Base-by-base conservation (phyloP, 2,113 vertebrate species). In the Callipepla californica region DNA sequence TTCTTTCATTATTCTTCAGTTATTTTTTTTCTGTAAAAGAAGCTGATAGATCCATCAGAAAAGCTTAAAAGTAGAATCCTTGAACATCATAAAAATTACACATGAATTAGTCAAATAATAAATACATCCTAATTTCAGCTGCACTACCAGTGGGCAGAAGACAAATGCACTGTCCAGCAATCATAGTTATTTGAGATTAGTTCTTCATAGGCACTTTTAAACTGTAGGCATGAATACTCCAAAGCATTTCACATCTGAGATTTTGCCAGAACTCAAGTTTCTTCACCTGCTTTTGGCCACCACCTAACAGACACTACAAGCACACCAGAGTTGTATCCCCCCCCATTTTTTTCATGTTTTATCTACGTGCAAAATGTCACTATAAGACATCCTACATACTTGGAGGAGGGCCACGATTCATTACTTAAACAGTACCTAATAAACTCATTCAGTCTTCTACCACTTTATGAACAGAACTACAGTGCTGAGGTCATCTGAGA, bases 271-370 rank as follows among this genome's bases (percentile, higher is more conserved):
- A 53, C 51, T 53, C 26, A 30, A 34, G 69, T 51, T 80, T 75
- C 16, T 32, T 73, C 14, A n/a, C 55, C 48, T 55, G 17, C 30
- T 51, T 89, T 58, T n/a, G 50, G 34, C 8, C 50, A 45, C 5
- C 40, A 28, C 32, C 13, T 26, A 12, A 79, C 7, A 69, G 2
- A 58, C 22, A 5, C 20, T 45, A 57, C 13, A 34, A 69, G 58
- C 7, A 13, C 1, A 14, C 9, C 2, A 6, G 32, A 70, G 62
- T 5, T 34, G 7, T 23, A 45, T 7, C 5, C 8, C 51, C 5
- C 50, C 14, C 9, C 9, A 30, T 53, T 53, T 30, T 53, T 17
- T 9, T 15, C 51, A 26, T 4, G 7, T 50, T 62, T 62, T 62
- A 62, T 32, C 34, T 76, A 36, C 14, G 42, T 18, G 45, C 8